Conservation (phyloP, 2,888 invertebrate genomes). For the Prosopocoilus inquinatus region DNA sequence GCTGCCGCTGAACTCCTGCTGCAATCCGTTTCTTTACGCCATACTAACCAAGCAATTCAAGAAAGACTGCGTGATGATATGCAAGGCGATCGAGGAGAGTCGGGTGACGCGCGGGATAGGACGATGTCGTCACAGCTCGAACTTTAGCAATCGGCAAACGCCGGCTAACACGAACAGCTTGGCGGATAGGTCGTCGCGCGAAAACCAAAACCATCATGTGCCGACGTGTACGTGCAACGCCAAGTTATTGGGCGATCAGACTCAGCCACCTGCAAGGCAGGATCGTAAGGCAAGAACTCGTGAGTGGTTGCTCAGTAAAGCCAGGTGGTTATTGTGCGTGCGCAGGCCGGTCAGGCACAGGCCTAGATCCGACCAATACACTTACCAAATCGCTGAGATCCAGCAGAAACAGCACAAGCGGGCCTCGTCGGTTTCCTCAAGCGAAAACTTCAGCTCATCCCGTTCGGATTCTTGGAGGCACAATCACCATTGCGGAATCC, state of each 20-base stretch:
- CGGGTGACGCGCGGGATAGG: slow-evolving; percentile 86
- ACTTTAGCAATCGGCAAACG: slow-evolving; percentile 84
- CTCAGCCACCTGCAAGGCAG: slow-evolving; percentile 27
- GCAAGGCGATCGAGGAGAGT: slow-evolving; percentile 94
- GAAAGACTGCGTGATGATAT: slow-evolving; percentile 93
- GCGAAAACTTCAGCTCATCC: slow-evolving; percentile 87
- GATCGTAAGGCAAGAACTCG: slow-evolving; percentile 43
- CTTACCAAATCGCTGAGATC: slow-evolving; percentile 73
- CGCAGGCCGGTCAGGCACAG: slow-evolving; percentile 45
- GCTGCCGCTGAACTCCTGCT: slow-evolving; percentile 92
- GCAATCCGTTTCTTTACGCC: slow-evolving; percentile 97
- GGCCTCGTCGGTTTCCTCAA: slow-evolving; percentile 81
- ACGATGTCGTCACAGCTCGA: slow-evolving; percentile 80
- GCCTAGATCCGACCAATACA: slow-evolving; percentile 64
- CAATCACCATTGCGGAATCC: slow-evolving; percentile 72
- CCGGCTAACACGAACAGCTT: slow-evolving; percentile 84
- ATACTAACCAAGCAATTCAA: slow-evolving; percentile 97
- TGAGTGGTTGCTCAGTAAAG: slow-evolving; percentile 50
- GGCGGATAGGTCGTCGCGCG: slow-evolving; percentile 75
- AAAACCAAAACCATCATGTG: slow-evolving; percentile 60
- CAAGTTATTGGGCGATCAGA: slow-evolving; percentile 53
- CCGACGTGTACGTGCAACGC: slow-evolving; percentile 61
- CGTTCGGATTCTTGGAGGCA: slow-evolving; percentile 86
- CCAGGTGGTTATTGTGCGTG: slow-evolving; percentile 54
- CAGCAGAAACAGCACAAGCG: slow-evolving; percentile 74